Evolutionary conservation across 2,888 invertebrate species (phyloP).

Genomic region (Slavum lentiscoides): DNA sequence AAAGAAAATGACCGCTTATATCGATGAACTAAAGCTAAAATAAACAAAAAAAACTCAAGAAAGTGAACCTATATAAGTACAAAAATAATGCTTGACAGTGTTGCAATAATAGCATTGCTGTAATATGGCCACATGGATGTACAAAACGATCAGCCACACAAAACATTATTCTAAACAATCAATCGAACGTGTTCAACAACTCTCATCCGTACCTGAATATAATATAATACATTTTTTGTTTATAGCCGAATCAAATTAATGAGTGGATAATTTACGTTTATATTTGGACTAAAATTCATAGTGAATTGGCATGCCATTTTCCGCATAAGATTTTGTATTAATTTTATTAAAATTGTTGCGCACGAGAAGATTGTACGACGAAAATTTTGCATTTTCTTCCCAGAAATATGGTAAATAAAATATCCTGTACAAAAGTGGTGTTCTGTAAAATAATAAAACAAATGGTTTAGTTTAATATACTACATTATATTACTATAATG

Average conservation of each 20-base stretch:
- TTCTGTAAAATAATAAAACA: conserved; percentile 61
- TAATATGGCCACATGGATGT: background rate
- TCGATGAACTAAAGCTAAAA: background rate
- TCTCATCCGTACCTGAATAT: background rate
- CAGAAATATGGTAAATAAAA: conserved; percentile 84
- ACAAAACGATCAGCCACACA: background rate
- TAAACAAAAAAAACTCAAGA: background rate
- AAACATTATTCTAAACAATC: background rate
- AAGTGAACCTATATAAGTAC: background rate
- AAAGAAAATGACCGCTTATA: background rate
- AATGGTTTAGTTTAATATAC: background rate
- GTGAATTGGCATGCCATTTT: background rate
- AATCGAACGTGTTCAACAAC: background rate
- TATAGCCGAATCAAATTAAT: background rate
- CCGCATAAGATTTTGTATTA: background rate
- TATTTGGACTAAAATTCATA: conserved; percentile 25
- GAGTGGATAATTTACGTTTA: background rate
- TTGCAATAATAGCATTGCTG: background rate
- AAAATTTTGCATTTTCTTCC: conserved; percentile 69
- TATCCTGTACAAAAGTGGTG: conserved; percentile 76
- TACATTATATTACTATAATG: too few species aligned
- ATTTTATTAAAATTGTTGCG: conserved; percentile 30
- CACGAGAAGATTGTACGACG: conserved; percentile 72
- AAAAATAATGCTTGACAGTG: conserved; percentile 4
- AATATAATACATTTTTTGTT: background rate